These are phyloP conservation scores for Tautogolabrus adspersus DNA, from an alignment of 2,113 vertebrate species.

Conservation along the genomic window DNA sequence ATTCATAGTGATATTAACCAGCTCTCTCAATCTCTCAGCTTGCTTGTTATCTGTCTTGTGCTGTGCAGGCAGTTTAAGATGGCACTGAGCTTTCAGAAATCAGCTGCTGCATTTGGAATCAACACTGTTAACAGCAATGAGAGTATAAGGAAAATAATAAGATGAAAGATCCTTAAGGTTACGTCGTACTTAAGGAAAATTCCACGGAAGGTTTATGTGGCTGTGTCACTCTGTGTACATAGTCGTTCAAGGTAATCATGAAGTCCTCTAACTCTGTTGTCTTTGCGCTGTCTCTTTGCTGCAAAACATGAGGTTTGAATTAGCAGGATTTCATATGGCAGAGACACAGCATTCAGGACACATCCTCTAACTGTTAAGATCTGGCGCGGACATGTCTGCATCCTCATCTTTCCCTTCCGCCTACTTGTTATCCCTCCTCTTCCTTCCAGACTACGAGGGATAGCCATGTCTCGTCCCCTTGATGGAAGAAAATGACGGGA, in stretches of 20 bases:
- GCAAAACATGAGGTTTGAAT: slow-evolving; percentile 70
- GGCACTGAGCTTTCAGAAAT: too few relatives aligned
- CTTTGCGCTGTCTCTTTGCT: slow-evolving; percentile 39
- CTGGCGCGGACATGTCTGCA: slow-evolving; percentile 59
- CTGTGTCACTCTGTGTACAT: background rate
- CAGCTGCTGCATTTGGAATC: too few relatives aligned
- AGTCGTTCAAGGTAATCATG: background rate
- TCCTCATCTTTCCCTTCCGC: slow-evolving; percentile 47
- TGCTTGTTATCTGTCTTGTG: background rate
- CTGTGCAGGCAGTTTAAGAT: too few relatives aligned
- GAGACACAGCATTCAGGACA: slow-evolving; percentile 61
- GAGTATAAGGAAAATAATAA: too few relatives aligned
- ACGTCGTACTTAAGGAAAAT: too few relatives aligned
- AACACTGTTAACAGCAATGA: too few relatives aligned
- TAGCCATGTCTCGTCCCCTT: slow-evolving; percentile 15
- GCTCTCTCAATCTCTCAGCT: too few relatives aligned
- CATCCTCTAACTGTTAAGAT: slow-evolving; percentile 57
- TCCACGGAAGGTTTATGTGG: background rate
- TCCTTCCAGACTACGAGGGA: slow-evolving; percentile 43
- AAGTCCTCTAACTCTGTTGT: slow-evolving; percentile 18
- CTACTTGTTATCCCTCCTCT: slow-evolving; percentile 37
- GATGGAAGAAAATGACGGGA: slow-evolving; percentile 31
- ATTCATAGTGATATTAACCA: too few relatives aligned
- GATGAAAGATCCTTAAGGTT: too few relatives aligned
- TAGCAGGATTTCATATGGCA: slow-evolving; percentile 58